Percentiles rank a stretch among this genome's conserved stretches.
Conservation (phyloP, 2,113 vertebrate species). For the Girardinichthys multiradiatus region DNA sequence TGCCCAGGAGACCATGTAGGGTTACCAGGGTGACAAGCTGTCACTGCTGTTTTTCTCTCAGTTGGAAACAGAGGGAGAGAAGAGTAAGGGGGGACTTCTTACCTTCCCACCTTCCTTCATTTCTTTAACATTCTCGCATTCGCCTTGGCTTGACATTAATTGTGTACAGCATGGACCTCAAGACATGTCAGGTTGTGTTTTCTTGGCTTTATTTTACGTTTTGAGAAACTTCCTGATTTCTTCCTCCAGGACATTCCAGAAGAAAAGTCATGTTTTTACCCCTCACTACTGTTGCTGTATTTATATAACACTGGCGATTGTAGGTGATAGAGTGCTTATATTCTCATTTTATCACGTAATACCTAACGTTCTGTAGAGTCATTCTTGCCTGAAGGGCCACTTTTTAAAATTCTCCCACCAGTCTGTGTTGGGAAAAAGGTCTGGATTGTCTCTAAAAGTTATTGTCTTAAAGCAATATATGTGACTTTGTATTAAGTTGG, state of each 20-base stretch:
- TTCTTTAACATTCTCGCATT: background rate
- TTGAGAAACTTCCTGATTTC: background rate
- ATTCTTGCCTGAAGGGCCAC: background rate
- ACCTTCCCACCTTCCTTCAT: background rate
- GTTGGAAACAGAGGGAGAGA: conserved; percentile 29
- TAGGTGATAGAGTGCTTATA: background rate
- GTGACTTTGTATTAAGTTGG: no score
- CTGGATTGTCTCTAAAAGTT: background rate
- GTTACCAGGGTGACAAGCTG: conserved; percentile 72
- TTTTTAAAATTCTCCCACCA: background rate
- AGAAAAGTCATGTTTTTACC: background rate
- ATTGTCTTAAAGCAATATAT: no score
- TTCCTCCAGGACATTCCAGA: background rate
- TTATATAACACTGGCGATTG: background rate
- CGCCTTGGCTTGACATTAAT: background rate
- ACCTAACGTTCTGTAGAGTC: background rate
- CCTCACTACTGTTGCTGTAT: background rate
- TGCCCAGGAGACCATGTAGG: conserved; percentile 62
- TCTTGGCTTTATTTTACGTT: background rate
- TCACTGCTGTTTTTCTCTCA: conserved; percentile 57
- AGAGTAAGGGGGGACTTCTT: background rate
- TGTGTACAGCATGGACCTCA: background rate
- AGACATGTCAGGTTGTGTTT: background rate
- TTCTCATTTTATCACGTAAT: no score
- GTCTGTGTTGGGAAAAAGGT: background rate